These are phyloP conservation scores for Stegana nigrithorax DNA, from an alignment of 2,888 invertebrate genomes.

Conservation along the genomic window DNA sequence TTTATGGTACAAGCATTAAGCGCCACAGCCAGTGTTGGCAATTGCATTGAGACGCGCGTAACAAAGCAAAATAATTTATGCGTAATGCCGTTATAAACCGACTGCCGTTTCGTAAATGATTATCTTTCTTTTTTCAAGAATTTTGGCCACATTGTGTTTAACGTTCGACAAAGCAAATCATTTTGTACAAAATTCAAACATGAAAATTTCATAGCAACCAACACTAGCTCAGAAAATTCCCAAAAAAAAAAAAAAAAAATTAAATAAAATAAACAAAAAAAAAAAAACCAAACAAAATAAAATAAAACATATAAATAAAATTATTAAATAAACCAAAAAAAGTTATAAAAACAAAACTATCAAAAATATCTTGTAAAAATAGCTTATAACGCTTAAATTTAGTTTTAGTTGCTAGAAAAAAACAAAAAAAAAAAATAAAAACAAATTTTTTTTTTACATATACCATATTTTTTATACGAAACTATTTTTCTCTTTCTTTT, in stretches of 20 bases:
- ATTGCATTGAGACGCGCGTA: too few relatives aligned
- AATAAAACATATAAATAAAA: conserved; percentile 2
- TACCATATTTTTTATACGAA: conserved; percentile 52
- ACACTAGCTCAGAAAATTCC: neutral
- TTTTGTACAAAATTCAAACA: conserved; percentile 5
- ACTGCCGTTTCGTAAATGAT: neutral
- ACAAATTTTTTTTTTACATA: conserved; percentile 32
- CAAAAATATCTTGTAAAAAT: conserved; percentile 35
- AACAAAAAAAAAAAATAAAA: conserved; percentile 29
- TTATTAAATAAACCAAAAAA: neutral
- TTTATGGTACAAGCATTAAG: too few relatives aligned
- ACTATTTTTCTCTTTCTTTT: conserved; percentile 60
- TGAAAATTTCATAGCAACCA: neutral
- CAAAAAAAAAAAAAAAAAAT: neutral
- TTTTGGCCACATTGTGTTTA: neutral
- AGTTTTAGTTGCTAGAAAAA: conserved; percentile 22
- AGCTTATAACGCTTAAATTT: conserved; percentile 18
- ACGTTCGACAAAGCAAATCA: neutral
- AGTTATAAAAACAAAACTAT: neutral
- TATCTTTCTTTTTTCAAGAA: neutral
- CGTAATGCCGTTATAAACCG: too few relatives aligned
- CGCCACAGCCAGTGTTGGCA: too few relatives aligned
- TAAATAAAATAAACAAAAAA: neutral
- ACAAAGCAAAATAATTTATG: too few relatives aligned
- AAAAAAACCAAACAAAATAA: conserved; percentile 12